Percentiles rank a stretch among this genome's conserved stretches.
Conservation (phyloP, 1,140 invertebrate genomes). For the Meteorus sp. region DNA sequence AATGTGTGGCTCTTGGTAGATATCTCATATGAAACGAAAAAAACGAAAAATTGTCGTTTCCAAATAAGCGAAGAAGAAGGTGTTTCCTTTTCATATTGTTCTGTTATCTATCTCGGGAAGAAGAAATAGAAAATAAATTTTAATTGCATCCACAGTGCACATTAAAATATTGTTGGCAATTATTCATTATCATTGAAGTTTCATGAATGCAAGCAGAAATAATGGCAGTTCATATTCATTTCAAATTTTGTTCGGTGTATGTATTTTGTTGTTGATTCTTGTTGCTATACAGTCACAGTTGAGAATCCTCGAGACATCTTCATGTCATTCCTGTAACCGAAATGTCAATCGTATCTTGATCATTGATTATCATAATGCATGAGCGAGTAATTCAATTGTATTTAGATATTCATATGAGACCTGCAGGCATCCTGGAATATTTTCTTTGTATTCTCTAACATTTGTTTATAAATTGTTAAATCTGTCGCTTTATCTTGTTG, state of each 20-base stretch:
- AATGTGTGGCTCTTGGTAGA: conserved; percentile 32
- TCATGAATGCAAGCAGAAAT: no score
- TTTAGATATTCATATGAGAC: conserved; percentile 24
- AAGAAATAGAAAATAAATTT: no score
- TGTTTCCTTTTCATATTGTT: no score
- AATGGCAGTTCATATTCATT: no score
- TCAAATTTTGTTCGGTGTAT: no score
- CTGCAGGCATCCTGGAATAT: conserved; percentile 44
- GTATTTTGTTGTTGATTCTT: not conserved
- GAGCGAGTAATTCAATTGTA: not conserved
- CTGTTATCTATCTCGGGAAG: no score
- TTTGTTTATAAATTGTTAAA: conserved; percentile 40
- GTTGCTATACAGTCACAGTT: not conserved
- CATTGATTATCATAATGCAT: not conserved
- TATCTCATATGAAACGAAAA: conserved; percentile 30
- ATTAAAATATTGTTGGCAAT: not conserved
- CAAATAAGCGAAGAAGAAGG: no score
- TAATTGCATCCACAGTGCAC: conserved; percentile 3
- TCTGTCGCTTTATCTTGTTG: conserved; percentile 49
- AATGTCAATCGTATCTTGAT: not conserved
- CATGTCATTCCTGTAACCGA: not conserved
- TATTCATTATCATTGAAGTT: not conserved
- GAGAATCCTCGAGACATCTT: not conserved
- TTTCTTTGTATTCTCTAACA: conserved; percentile 42
- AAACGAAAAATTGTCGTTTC: conserved; percentile 2